Evolutionary conservation across 1,140 invertebrate genomes (phyloP).

Genomic region (Pachypsylla venusta): DNA sequence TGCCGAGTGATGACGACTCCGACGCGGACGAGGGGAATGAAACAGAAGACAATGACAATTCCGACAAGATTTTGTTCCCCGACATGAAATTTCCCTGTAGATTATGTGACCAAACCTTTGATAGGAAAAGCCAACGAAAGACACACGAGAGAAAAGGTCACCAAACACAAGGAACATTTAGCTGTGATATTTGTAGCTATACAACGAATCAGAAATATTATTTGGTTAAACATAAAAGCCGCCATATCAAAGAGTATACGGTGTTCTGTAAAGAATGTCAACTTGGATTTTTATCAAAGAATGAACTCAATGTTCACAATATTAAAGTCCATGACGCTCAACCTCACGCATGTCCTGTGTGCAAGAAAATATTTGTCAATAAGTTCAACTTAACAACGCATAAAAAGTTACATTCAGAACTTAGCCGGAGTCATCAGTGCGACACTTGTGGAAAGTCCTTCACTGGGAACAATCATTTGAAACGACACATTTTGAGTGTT

Average conservation of each 20-base stretch:
- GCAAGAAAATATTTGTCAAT: conserved; percentile 37
- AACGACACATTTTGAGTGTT: conserved; percentile 44
- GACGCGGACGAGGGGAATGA: too few relatives aligned
- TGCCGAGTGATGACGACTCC: too few relatives aligned
- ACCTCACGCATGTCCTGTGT: conserved; percentile 49
- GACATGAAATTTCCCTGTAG: background rate
- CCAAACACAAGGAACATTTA: background rate
- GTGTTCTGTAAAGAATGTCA: conserved; percentile 31
- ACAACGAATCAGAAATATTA: background rate
- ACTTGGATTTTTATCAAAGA: conserved; percentile 29
- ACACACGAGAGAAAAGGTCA: conserved; percentile 4
- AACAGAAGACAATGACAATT: too few relatives aligned
- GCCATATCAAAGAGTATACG: conserved; percentile 31
- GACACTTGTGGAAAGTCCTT: conserved; percentile 39
- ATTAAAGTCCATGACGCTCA: conserved; percentile 39
- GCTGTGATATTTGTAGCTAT: background rate
- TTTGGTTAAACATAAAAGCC: background rate
- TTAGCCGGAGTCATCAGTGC: conserved; percentile 38
- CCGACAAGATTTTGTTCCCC: background rate
- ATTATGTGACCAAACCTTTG: background rate
- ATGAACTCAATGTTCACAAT: conserved; percentile 32
- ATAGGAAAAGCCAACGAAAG: background rate
- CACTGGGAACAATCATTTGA: conserved; percentile 50
- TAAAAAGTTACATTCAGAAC: conserved; percentile 8
- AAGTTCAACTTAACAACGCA: conserved; percentile 32